These are phyloP conservation scores for Mya arenaria DNA, from an alignment of 1,140 invertebrate genomes.

Conservation along the genomic window DNA sequence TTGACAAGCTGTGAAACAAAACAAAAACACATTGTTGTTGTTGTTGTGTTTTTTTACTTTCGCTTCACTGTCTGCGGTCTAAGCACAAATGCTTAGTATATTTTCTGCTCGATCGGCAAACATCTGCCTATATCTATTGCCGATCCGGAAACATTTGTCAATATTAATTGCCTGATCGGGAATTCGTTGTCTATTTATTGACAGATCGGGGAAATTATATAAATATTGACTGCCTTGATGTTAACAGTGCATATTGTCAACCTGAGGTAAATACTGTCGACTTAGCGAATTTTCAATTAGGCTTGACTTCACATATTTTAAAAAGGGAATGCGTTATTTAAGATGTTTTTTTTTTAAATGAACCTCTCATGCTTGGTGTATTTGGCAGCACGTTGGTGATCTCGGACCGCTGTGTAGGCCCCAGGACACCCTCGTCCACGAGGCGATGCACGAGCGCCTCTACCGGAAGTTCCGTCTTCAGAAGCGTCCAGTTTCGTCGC, in stretches of 20 bases:
- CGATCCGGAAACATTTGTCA: background rate
- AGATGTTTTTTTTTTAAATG: background rate
- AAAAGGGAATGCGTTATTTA: background rate
- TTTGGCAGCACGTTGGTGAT: constrained; percentile 44
- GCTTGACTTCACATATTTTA: background rate
- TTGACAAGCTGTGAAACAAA: too few species aligned
- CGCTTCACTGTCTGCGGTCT: too few species aligned
- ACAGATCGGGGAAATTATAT: too few species aligned
- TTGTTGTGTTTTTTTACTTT: too few species aligned
- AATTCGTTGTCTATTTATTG: too few species aligned
- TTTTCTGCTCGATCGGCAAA: too few species aligned
- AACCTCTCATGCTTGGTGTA: constrained; percentile 44
- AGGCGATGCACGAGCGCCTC: constrained; percentile 36
- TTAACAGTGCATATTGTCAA: background rate
- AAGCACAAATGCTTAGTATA: too few species aligned
- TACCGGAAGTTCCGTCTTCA: constrained; percentile 46
- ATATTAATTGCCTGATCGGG: background rate
- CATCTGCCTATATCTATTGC: background rate
- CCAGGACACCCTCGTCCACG: constrained; percentile 42
- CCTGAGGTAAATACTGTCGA: background rate
- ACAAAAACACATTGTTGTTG: too few species aligned
- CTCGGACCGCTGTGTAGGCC: constrained; percentile 25
- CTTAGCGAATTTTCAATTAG: background rate
- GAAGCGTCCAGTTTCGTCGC: constrained; percentile 46
- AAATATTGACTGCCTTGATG: too few species aligned